Evolutionary conservation across 2,888 invertebrate species (phyloP).

Genomic region (Orthosia incerta): DNA sequence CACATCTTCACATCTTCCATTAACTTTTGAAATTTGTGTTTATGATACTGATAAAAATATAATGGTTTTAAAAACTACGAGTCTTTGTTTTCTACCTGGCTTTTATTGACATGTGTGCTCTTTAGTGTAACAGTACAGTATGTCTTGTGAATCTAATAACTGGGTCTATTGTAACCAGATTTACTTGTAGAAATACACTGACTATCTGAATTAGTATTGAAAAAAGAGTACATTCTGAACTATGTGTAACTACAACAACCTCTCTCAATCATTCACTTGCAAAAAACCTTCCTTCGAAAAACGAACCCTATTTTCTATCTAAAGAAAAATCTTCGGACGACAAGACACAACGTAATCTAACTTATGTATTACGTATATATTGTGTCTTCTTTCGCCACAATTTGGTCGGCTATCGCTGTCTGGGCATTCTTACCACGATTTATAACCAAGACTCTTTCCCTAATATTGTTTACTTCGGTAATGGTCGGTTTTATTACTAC

Average conservation of each 20-base stretch:
- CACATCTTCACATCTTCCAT: too few species aligned
- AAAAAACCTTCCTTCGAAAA: conserved; percentile 36
- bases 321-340: conserved; percentile 66
- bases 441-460: conserved; percentile 83
- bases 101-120: too few species aligned
- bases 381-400: conserved; percentile 80
- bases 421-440: conserved; percentile 84
- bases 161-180: not conserved
- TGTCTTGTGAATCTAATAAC: too few species aligned
- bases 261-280: conserved; percentile 41
- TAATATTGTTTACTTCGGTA: conserved; percentile 90
- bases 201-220: not conserved
- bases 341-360: conserved; percentile 78
- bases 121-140: too few species aligned
- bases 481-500: conserved; percentile 71
- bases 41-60: too few species aligned
- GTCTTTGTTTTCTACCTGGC: too few species aligned
- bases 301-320: conserved; percentile 54
- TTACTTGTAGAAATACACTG: not conserved
- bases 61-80: too few species aligned
- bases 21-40: too few species aligned
- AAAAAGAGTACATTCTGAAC: not conserved
- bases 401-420: conserved; percentile 83
- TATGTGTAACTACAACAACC: conserved; percentile 19
- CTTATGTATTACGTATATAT: conserved; percentile 80